Percentiles rank a stretch among this genome's conserved stretches.
These are phyloP conservation scores for Dermatemys mawii DNA, from an alignment of 2,113 vertebrate genomes.

Conservation along the genomic window DNA sequence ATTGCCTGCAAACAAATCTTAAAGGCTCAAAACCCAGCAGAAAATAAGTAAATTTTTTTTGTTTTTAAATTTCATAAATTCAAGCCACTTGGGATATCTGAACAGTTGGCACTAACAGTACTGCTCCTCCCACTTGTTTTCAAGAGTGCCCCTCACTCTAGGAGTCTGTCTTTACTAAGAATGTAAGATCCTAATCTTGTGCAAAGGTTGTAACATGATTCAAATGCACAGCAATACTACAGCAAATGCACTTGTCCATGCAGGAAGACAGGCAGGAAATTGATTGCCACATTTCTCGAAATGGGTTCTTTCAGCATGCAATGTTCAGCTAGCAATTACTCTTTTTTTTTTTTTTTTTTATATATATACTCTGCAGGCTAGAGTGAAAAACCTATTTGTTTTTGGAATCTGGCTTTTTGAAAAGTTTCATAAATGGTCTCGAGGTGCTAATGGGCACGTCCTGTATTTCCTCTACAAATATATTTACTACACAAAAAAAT, in stretches of 20 bases:
- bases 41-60: not conserved
- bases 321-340: fast-evolving
- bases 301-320: not conserved
- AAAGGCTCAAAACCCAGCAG: not conserved
- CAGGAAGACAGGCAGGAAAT: slow-evolving; percentile 21
- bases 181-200: fast-evolving
- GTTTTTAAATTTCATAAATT: not conserved
- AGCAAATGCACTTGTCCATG: not conserved
- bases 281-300: not conserved
- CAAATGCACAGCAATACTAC: not conserved
- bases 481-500: not conserved
- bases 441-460: not conserved
- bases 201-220: not conserved
- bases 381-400: fast-evolving
- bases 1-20: not conserved
- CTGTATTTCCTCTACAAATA: not conserved
- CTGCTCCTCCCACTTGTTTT: not conserved
- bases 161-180: not conserved
- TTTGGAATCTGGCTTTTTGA: fast-evolving
- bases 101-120: fast-evolving
- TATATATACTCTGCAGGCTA: not conserved
- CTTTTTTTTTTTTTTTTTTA: no score
- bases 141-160: fast-evolving
- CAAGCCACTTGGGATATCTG: not conserved
- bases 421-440: not conserved